Conservation (phyloP, 2,888 invertebrate genomes). For the Thereva unica region DNA sequence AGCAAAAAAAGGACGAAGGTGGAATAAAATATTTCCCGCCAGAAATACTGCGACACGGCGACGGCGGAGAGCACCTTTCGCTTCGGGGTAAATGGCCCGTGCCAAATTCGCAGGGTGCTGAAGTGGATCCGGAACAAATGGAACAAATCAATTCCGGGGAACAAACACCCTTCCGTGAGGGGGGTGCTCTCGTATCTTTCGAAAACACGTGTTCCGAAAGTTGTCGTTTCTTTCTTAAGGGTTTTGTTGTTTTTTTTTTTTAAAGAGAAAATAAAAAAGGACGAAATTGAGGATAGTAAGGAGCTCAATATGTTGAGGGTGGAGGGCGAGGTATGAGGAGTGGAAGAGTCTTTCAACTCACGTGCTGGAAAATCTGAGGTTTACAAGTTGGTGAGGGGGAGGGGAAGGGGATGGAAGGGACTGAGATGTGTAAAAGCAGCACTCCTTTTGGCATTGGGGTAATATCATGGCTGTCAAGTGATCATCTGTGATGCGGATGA, state of each 20-base stretch:
- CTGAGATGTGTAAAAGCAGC: background rate
- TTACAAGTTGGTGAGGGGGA: background rate
- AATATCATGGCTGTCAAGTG: constrained; percentile 22
- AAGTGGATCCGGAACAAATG: constrained; percentile 31
- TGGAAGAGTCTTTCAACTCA: constrained; percentile 3
- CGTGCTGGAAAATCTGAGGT: constrained; percentile 19
- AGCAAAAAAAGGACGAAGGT: no score
- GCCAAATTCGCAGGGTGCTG: constrained; percentile 48
- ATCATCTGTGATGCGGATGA: constrained; percentile 16
- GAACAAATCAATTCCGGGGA: constrained; percentile 33
- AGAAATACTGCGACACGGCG: background rate
- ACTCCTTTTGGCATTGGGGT: constrained; percentile 2
- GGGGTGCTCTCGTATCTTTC: constrained; percentile 15
- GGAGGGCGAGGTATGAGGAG: constrained; percentile 13
- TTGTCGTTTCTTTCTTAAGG: constrained; percentile 4
- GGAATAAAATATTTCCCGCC: constrained; percentile 5
- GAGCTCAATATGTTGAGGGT: no score
- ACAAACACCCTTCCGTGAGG: constrained; percentile 1
- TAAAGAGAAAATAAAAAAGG: constrained; percentile 5
- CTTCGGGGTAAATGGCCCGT: constrained; percentile 52
- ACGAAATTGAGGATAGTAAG: background rate
- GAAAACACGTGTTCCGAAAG: constrained; percentile 27
- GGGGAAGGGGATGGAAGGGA: background rate
- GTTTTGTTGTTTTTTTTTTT: constrained; percentile 10
- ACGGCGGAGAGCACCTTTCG: constrained; percentile 13